These are phyloP conservation scores for Sprattus sprattus DNA, from an alignment of 2,113 vertebrate genomes.

Conservation along the genomic window DNA sequence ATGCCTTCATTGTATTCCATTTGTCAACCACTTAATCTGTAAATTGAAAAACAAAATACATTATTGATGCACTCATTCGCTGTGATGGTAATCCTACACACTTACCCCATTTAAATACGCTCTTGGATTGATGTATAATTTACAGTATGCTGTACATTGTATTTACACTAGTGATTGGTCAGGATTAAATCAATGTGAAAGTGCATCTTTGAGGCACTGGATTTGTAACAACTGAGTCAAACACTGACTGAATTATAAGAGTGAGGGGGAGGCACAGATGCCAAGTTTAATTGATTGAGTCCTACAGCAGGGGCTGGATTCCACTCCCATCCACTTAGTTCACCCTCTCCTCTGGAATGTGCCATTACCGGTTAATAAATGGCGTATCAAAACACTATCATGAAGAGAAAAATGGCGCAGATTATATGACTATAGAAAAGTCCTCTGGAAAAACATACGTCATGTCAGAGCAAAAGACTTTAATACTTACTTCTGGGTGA, in stretches of 20 bases:
- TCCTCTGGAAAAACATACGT: constrained; percentile 6
- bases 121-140: background rate
- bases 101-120: background rate
- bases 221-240: background rate
- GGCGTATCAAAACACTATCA: constrained; percentile 46
- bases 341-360: constrained; percentile 33
- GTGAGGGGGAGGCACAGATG: background rate
- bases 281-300: constrained; percentile 36
- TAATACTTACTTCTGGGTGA: constrained; percentile 16
- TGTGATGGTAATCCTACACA: background rate
- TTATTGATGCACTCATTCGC: background rate
- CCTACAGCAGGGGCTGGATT: constrained; percentile 20
- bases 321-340: constrained; percentile 33
- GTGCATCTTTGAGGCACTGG: constrained; percentile 4
- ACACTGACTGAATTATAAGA: constrained; percentile 1
- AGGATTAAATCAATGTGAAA: constrained; percentile 11
- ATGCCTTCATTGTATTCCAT: background rate
- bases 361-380: constrained; percentile 24
- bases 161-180: background rate
- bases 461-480: constrained; percentile 1
- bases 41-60: background rate
- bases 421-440: constrained; percentile 39
- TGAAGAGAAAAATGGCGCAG: constrained; percentile 35
- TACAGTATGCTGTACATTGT: constrained; percentile 1
- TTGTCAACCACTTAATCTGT: background rate